These are phyloP conservation scores for Aphrophora alni DNA, from an alignment of 2,888 invertebrate species.

Conservation along the genomic window DNA sequence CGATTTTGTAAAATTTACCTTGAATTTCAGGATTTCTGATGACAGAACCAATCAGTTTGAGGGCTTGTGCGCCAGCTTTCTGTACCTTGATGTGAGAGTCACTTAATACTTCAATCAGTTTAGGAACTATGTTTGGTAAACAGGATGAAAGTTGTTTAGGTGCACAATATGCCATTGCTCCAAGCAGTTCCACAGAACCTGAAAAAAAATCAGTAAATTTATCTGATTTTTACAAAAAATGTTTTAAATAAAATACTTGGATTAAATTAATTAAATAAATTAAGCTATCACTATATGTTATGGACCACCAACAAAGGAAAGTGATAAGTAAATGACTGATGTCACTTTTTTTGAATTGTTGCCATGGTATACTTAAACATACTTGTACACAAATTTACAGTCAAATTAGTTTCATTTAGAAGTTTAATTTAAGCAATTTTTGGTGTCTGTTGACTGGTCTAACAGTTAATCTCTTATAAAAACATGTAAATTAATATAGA, in stretches of 20 bases:
- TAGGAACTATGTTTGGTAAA: slow-evolving; percentile 97
- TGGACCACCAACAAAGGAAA: no score
- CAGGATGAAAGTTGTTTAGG: slow-evolving; percentile 98
- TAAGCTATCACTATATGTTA: slow-evolving; percentile 11
- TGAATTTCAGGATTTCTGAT: slow-evolving; percentile 99
- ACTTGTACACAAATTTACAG: no score
- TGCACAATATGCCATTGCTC: slow-evolving; percentile 99
- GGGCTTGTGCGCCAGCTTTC: slow-evolving; percentile 94
- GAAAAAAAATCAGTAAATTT: no score
- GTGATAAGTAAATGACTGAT: no score
- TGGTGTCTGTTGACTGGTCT: no score
- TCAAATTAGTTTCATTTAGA: no score
- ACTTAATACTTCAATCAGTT: slow-evolving; percentile 93
- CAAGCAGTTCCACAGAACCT: slow-evolving; percentile 94
- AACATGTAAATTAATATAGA: no score
- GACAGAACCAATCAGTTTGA: slow-evolving; percentile 95
- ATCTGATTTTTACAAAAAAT: background rate
- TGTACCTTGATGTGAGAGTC: slow-evolving; percentile 98
- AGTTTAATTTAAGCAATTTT: no score
- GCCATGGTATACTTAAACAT: no score
- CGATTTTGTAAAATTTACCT: slow-evolving; percentile 58
- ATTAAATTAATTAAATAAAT: slow-evolving; percentile 10
- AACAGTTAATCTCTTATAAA: no score
- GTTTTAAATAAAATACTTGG: background rate
- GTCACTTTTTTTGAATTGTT: no score